Base-by-base conservation (phyloP, 2,113 vertebrate species). In the Larimichthys crocea region DNA sequence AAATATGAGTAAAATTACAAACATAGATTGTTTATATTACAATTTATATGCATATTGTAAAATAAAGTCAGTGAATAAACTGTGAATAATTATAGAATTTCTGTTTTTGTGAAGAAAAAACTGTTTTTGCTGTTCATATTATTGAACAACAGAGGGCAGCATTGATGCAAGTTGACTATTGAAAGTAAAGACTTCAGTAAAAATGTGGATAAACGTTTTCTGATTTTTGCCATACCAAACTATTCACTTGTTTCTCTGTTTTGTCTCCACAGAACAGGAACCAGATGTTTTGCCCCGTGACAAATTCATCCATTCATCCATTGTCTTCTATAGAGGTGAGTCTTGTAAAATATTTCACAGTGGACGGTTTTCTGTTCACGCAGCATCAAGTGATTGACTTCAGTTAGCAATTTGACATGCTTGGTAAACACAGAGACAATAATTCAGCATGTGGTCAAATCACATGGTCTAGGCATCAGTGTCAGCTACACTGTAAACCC, bases 131-230 rank as follows among this genome's bases (percentile, higher is more conserved):
- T 31, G 53, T 74, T 77, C 50, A 55, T 1, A 24, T 12, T 12
- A 40, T 1, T 68, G 16, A 76, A 16, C 82, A 79, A 1, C 11
- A 84, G 83, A 61, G 53, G 83, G 85, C 87, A 72, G 83, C 46
- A 72, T 24, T 63, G 26, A 26, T 56, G 14, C 12, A 79, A 35
- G 22, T 60, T 52, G 4, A 22, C 17, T 1, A 31, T 76, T 29
- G 5, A 24, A 2, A 22, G 17, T 2, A 3, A 56, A 5, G 2
- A 16, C 7, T n/a, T 40, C 0, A 69, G 10, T 24, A 26, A 63
- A 60, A 19, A 49, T 24, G 16, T 66, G 7, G 3, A 14, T 46
- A 11, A 26, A 46, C 12, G 31, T 29, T 12, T 22, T 56, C 35
- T 0, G 42, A 20, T 35, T 44, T 24, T 40, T 62, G 14, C 40